These are phyloP conservation scores for Xenopus laevis DNA, from an alignment of 2,113 vertebrate genomes.

Conservation along the genomic window DNA sequence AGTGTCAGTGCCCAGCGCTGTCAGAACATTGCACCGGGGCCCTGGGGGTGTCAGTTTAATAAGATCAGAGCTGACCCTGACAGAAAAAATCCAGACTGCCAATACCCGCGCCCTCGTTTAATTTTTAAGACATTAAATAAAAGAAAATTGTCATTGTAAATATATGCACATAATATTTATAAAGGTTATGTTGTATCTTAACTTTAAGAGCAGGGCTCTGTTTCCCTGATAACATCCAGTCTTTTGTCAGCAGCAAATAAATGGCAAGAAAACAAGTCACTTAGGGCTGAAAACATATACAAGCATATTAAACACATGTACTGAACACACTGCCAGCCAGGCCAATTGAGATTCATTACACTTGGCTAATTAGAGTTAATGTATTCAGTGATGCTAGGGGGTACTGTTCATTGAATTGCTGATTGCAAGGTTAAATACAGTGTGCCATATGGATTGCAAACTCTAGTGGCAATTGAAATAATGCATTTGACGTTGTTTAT, in stretches of 20 bases:
- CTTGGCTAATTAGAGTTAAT: slow-evolving; percentile 16
- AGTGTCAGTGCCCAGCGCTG: no score
- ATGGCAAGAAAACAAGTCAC: neutral
- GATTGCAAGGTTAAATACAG: neutral
- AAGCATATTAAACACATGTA: slow-evolving; percentile 18
- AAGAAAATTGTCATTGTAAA: no score
- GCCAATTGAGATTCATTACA: slow-evolving; percentile 23
- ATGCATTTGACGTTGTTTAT: neutral
- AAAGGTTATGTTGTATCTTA: neutral
- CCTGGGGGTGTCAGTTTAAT: no score
- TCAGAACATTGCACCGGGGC: no score
- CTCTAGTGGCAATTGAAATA: no score
- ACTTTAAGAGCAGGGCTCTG: neutral
- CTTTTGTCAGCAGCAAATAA: neutral
- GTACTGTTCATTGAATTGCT: slow-evolving; percentile 11
- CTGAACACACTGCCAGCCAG: neutral
- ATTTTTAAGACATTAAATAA: no score
- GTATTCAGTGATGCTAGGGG: slow-evolving; percentile 1
- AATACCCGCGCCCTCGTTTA: no score
- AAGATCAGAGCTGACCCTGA: no score
- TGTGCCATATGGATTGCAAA: neutral
- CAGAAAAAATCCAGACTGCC: no score
- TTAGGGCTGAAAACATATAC: slow-evolving; percentile 1
- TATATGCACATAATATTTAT: neutral
- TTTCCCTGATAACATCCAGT: neutral